Percentiles rank a stretch among this genome's conserved stretches.
These are phyloP conservation scores for Rhineura floridana DNA, from an alignment of 2,113 vertebrate genomes.

Conservation along the genomic window DNA sequence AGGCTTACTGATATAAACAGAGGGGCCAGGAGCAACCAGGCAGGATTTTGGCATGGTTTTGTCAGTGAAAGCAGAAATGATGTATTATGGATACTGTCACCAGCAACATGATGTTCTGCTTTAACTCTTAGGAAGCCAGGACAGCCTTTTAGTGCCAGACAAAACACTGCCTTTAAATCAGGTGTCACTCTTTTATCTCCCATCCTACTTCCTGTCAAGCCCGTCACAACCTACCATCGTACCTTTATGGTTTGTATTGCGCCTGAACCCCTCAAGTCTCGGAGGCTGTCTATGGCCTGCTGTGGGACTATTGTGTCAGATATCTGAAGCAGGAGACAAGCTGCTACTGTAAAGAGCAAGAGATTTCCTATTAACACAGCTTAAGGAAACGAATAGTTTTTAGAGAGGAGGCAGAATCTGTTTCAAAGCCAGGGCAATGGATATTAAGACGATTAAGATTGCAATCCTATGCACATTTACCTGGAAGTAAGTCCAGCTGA, in stretches of 20 bases:
- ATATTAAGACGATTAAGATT: not conserved
- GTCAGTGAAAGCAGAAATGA: not conserved
- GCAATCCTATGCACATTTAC: not conserved
- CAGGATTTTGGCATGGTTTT: not conserved
- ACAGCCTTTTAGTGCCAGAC: not conserved
- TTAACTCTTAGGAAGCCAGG: not conserved
- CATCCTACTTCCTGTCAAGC: rapidly evolving
- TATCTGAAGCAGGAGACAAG: slow-evolving; percentile 88
- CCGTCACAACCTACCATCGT: rapidly evolving
- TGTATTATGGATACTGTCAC: not conserved
- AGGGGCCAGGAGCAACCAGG: not conserved
- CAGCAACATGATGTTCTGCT: not conserved
- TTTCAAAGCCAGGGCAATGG: not conserved
- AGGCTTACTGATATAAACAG: not conserved
- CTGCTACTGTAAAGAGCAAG: slow-evolving; percentile 79
- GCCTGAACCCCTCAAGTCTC: slow-evolving; percentile 82
- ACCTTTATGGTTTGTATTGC: slow-evolving; percentile 93
- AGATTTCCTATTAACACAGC: not conserved
- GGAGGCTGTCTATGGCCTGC: slow-evolving; percentile 84
- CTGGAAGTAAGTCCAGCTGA: not conserved
- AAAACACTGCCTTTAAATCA: not conserved
- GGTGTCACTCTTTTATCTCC: rapidly evolving
- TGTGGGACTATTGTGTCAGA: slow-evolving; percentile 78
- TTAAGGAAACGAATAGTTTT: not conserved
- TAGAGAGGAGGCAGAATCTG: not conserved